phyloP scores from a whole-genome alignment of 2,888 invertebrate species.

The Epinotia ramella region DNA sequence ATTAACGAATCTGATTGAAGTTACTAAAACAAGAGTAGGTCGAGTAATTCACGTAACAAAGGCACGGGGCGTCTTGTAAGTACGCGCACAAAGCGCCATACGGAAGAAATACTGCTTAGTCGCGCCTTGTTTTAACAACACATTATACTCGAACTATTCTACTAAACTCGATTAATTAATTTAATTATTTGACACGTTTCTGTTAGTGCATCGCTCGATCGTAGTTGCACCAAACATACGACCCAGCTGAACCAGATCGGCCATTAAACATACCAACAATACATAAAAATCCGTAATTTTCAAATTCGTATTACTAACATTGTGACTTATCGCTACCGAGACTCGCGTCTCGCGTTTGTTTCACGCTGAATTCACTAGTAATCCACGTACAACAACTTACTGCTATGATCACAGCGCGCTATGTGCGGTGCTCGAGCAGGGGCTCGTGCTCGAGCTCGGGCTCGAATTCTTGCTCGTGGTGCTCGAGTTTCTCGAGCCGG shows the following conservation, averaged over 20 bases:
- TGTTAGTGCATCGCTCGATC: neutral
- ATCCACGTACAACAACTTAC: slow-evolving; percentile 55
- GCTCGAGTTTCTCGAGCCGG: slow-evolving; percentile 56
- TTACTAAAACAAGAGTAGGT: slow-evolving; percentile 1
- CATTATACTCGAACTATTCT: neutral
- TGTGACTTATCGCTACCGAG: slow-evolving; percentile 37
- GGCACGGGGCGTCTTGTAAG: neutral
- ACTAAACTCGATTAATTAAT: neutral
- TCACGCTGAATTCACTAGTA: slow-evolving; percentile 39
- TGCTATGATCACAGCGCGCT: slow-evolving; percentile 73
- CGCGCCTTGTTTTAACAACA: neutral
- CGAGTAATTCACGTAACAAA: neutral
- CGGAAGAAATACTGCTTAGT: too few species aligned
- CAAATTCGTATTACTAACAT: slow-evolving; percentile 39
- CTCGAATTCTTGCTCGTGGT: slow-evolving; percentile 70
- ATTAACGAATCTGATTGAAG: slow-evolving; percentile 16
- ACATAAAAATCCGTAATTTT: slow-evolving; percentile 30
- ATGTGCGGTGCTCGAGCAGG: slow-evolving; percentile 77
- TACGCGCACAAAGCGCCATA: neutral
- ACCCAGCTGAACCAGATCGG: slow-evolving; percentile 11
- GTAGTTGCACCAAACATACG: neutral
- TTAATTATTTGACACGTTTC: neutral
- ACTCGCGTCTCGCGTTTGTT: slow-evolving; percentile 32
- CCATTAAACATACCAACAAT: slow-evolving; percentile 17
- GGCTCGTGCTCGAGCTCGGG: slow-evolving; percentile 65